Conservation (phyloP, 2,797 vertebrate genomes). For the Myioborus melanocephalus region DNA sequence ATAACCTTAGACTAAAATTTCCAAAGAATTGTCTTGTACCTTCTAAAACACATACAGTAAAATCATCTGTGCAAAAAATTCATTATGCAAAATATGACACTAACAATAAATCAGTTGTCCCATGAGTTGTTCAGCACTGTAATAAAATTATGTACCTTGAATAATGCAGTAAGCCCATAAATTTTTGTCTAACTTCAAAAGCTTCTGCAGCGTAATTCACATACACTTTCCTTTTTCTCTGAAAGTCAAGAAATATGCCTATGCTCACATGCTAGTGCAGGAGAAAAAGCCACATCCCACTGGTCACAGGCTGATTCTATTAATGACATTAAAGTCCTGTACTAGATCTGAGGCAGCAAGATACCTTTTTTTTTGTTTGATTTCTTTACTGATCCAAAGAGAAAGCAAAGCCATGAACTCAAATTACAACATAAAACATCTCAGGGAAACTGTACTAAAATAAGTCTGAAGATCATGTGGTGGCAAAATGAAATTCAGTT, state of each 20-base stretch:
- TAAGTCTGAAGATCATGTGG: not conserved
- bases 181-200: not conserved
- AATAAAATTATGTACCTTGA: conserved; percentile 36
- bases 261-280: not conserved
- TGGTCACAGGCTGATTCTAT: not conserved
- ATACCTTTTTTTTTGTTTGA: not conserved
- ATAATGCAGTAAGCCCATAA: conserved; percentile 7
- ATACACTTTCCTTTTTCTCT: not conserved
- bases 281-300: not conserved
- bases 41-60: not conserved
- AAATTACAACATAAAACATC: not conserved
- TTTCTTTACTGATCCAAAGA: not conserved
- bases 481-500: not conserved
- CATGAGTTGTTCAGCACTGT: not conserved
- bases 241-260: not conserved
- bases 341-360: not conserved
- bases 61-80: not conserved
- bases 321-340: not conserved
- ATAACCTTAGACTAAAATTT: not conserved
- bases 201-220: not conserved
- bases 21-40: not conserved
- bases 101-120: conserved; percentile 8
- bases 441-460: not conserved
- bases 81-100: not conserved
- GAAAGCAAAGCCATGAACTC: not conserved